A percentile compares a stretch with the other conserved stretches of the same genome.
phyloP scores from a whole-genome alignment of 2,797 vertebrate species.

The Protosalanx chinensis region DNA sequence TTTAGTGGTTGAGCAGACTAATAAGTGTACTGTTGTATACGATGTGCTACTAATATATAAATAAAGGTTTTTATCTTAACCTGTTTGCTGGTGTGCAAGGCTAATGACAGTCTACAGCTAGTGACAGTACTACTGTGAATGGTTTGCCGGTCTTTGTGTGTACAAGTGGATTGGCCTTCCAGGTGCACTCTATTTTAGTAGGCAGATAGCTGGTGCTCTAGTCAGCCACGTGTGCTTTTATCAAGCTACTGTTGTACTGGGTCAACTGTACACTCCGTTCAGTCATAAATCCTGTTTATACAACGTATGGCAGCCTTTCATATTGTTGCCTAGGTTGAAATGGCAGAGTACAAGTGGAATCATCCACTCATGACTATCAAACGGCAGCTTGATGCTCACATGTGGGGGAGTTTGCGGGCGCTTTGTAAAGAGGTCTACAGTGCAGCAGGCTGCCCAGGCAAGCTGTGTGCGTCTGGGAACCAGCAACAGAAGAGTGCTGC shows the following conservation, averaged over 20 bases:
- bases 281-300: background rate
- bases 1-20: too few species aligned
- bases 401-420: slow-evolving; percentile 31
- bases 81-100: too few species aligned
- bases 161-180: too few species aligned
- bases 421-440: slow-evolving; percentile 23
- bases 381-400: slow-evolving; percentile 36
- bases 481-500: background rate
- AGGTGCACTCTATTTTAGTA: too few species aligned
- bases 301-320: background rate
- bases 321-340: background rate
- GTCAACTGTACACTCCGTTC: background rate
- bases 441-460: slow-evolving; percentile 21
- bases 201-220: background rate
- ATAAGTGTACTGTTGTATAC: too few species aligned
- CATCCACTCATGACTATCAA: slow-evolving; percentile 1
- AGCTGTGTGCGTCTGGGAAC: slow-evolving; percentile 22
- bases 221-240: background rate
- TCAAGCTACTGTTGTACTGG: background rate
- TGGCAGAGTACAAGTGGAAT: background rate
- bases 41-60: too few species aligned
- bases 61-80: too few species aligned
- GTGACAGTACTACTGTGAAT: too few species aligned
- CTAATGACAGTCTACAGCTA: too few species aligned
- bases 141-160: too few species aligned